Conservation (phyloP, 2,797 vertebrate genomes). For the Hypotaenidia philippensis region DNA sequence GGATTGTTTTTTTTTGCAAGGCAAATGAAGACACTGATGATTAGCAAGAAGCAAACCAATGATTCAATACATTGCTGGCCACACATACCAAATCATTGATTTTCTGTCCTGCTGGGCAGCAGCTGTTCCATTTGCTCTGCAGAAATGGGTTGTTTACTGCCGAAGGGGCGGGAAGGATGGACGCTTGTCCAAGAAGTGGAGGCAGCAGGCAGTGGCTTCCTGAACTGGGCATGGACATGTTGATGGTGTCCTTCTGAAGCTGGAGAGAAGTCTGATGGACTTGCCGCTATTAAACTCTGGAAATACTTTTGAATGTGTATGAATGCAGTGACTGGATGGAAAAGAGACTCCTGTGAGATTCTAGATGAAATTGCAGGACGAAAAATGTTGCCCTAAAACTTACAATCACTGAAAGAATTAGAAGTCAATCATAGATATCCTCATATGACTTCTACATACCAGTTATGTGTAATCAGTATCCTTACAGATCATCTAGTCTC, state of each 20-base stretch:
- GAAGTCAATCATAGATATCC: conserved; percentile 41
- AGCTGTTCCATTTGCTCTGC: conserved; percentile 58
- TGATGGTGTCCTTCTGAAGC: background rate
- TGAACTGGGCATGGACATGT: background rate
- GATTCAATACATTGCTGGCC: conserved; percentile 51
- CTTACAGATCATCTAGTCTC: background rate
- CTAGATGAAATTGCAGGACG: background rate
- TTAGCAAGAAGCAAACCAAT: conserved; percentile 66
- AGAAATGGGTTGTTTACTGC: background rate
- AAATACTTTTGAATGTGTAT: background rate
- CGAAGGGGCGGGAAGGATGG: background rate
- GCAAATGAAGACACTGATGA: conserved; percentile 70
- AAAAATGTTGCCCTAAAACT: conserved; percentile 38
- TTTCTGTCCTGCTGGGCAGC: conserved; percentile 67
- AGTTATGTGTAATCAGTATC: background rate
- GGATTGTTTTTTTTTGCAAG: conserved; percentile 66
- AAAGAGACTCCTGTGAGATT: background rate
- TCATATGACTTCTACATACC: background rate
- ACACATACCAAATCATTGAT: conserved; percentile 52
- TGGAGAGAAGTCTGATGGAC: background rate
- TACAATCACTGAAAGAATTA: conserved; percentile 55
- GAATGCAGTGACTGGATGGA: background rate
- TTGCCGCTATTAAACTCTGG: background rate
- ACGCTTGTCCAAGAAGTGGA: background rate
- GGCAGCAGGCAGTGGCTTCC: background rate